Evolutionary conservation across 2,113 vertebrate species (phyloP).

Genomic region (Panurus biarmicus): DNA sequence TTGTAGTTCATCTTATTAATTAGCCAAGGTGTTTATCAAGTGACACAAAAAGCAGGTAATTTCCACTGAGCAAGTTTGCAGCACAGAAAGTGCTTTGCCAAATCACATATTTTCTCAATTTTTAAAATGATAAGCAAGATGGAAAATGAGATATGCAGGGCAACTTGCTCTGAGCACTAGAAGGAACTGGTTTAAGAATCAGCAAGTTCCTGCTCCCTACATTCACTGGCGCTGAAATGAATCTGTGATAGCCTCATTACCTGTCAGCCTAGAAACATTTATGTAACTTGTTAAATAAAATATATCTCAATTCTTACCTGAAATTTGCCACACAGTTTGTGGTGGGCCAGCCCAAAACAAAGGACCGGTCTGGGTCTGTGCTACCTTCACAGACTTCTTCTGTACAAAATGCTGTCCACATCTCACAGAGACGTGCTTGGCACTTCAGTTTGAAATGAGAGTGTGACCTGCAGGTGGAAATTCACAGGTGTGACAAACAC

Average conservation of each 20-base stretch:
- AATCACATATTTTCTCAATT: not conserved
- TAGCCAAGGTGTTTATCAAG: not conserved
- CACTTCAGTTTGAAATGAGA: constrained; percentile 84
- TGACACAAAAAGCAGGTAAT: not conserved
- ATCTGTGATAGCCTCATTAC: not conserved
- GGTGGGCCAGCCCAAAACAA: constrained; percentile 94
- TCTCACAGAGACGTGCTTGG: constrained; percentile 81
- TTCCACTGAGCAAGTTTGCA: not conserved
- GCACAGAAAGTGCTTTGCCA: not conserved
- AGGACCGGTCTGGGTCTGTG: constrained; percentile 77
- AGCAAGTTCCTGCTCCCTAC: not conserved
- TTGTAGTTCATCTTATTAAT: not conserved
- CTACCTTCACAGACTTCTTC: constrained; percentile 92
- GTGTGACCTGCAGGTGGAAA: constrained; percentile 65
- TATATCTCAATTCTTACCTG: constrained; percentile 71
- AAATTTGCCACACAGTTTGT: constrained; percentile 93
- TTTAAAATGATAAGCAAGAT: not conserved
- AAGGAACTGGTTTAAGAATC: not conserved
- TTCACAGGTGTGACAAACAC: not conserved
- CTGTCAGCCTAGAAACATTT: not conserved
- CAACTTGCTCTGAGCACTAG: not conserved
- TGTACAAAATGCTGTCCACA: constrained; percentile 89
- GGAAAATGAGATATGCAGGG: not conserved
- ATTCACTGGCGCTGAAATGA: not conserved
- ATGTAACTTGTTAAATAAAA: not conserved